Evolutionary conservation across 2,113 vertebrate species (phyloP).

Genomic region (Xyrauchen texanus): DNA sequence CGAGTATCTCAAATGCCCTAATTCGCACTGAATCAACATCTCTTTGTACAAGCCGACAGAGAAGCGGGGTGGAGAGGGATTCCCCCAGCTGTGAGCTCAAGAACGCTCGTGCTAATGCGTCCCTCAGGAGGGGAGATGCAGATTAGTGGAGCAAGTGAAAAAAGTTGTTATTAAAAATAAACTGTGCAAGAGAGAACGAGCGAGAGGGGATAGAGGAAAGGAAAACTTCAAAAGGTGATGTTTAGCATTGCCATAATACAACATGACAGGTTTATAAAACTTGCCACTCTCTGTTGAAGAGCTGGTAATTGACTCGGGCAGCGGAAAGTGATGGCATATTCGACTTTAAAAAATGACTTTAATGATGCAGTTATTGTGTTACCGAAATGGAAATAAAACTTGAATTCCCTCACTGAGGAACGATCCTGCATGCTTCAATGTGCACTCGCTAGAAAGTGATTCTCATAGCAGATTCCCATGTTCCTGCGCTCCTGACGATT

Average conservation of each 20-base stretch:
- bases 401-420: constrained; percentile 78
- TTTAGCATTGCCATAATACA: constrained; percentile 59
- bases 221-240: constrained; percentile 57
- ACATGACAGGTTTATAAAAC: constrained; percentile 71
- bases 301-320: constrained; percentile 61
- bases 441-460: constrained; percentile 81
- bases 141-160: constrained; percentile 56
- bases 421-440: constrained; percentile 80
- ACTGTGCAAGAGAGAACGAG: constrained; percentile 34
- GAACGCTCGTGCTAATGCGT: constrained; percentile 22
- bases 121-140: constrained; percentile 59
- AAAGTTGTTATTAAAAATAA: constrained; percentile 62
- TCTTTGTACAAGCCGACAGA: constrained; percentile 38
- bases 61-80: constrained; percentile 27
- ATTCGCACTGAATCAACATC: constrained; percentile 55
- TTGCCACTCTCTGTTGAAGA: constrained; percentile 69
- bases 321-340: constrained; percentile 76
- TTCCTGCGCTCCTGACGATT: constrained; percentile 73
- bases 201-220: constrained; percentile 11
- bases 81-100: constrained; percentile 59
- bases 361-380: constrained; percentile 82
- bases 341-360: constrained; percentile 80
- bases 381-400: constrained; percentile 81
- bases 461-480: constrained; percentile 79
- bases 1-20: constrained; percentile 44